Evolutionary conservation across 2,113 vertebrate species (phyloP).

Genomic region (Hemibagrus wyckioides): DNA sequence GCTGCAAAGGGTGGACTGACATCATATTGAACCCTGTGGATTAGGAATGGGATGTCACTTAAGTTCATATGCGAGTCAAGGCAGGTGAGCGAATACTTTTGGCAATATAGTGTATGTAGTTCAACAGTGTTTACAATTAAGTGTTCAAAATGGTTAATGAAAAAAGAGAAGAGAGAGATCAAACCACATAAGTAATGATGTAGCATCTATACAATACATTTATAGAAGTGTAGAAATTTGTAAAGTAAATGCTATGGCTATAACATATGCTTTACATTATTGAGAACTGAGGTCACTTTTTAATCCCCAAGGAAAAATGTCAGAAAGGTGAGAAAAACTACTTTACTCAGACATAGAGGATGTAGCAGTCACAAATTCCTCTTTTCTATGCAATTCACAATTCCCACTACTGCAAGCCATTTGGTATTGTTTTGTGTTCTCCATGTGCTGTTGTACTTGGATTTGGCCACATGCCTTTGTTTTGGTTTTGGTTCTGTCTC

Average conservation of each 20-base stretch:
- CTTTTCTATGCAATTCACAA: not conserved
- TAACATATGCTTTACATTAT: not conserved
- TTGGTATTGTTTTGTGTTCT: not conserved
- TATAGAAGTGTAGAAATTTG: not conserved
- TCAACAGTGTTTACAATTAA: not conserved
- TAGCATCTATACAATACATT: not conserved
- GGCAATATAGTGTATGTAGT: too few relatives aligned
- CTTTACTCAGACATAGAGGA: not conserved
- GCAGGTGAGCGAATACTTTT: too few relatives aligned
- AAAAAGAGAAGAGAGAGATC: not conserved
- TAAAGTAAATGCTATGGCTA: not conserved
- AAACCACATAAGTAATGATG: not conserved
- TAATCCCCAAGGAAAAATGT: not conserved
- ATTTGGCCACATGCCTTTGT: not conserved
- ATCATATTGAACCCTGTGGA: too few relatives aligned
- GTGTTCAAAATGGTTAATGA: not conserved
- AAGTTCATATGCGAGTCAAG: too few relatives aligned
- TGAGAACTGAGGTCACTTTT: not conserved
- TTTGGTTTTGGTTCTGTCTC: not conserved
- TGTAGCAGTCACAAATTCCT: not conserved
- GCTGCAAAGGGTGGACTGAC: too few relatives aligned
- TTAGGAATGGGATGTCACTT: too few relatives aligned
- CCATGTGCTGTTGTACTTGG: not conserved
- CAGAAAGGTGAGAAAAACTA: not conserved
- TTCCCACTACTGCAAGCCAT: not conserved